Evolutionary conservation across 2,888 invertebrate species (phyloP).

Genomic region (Agriopis aurantiaria): DNA sequence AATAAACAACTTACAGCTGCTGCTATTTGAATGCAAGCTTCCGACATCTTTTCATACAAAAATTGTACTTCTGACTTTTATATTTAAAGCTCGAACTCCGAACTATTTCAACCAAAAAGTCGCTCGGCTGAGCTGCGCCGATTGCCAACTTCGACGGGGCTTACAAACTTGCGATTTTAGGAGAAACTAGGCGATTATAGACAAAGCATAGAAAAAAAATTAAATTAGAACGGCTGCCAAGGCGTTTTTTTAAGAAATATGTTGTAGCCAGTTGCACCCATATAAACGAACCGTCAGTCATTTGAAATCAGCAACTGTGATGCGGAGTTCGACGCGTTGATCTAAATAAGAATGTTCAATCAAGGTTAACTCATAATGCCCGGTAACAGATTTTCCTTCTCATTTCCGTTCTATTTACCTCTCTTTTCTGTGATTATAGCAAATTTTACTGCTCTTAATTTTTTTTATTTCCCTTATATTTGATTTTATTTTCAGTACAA

Average conservation of each 20-base stretch:
- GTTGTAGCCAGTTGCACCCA: too few species aligned
- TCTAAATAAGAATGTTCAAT: too few species aligned
- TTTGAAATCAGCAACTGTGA: too few species aligned
- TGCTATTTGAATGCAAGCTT: constrained; percentile 50
- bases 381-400: too few species aligned
- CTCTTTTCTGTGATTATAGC: too few species aligned
- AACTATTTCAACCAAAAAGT: constrained; percentile 52
- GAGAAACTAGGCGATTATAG: not conserved
- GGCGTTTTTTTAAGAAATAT: too few species aligned
- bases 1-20: constrained; percentile 29
- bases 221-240: too few species aligned
- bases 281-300: too few species aligned
- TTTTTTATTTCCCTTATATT: not conserved
- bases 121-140: constrained; percentile 8
- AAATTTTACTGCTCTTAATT: not conserved
- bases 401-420: too few species aligned
- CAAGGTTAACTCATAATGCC: too few species aligned
- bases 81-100: constrained; percentile 48
- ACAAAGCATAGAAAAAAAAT: too few species aligned
- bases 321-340: too few species aligned
- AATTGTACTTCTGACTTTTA: constrained; percentile 54
- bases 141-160: not conserved
- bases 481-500: not conserved
- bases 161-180: not conserved
- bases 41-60: constrained; percentile 43